These are phyloP conservation scores for Hycleus phaleratus DNA, from an alignment of 1,140 invertebrate species.

Conservation along the genomic window DNA sequence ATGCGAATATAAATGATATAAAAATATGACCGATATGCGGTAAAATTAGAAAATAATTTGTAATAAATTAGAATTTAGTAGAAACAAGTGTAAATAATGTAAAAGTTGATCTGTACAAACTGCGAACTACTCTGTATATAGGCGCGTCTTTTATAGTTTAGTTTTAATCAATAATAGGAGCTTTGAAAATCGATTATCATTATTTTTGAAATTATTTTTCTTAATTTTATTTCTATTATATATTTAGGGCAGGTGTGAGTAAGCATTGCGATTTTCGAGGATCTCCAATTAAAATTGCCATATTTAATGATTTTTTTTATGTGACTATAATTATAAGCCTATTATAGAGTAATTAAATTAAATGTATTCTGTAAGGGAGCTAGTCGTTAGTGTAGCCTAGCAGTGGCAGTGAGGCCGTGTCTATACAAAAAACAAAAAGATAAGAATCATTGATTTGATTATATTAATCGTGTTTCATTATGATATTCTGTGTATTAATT, in stretches of 20 bases:
- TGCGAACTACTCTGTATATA: conserved; percentile 5
- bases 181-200: no score
- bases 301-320: conserved; percentile 11
- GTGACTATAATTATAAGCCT: conserved; percentile 25
- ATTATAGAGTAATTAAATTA: conserved; percentile 33
- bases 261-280: no score
- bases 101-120: conserved; percentile 11
- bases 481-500: conserved; percentile 24
- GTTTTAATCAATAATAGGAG: not conserved
- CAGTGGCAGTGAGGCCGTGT: conserved; percentile 14
- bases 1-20: no score
- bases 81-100: conserved; percentile 9
- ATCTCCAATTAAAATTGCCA: no score
- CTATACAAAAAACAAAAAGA: not conserved
- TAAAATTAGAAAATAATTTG: not conserved
- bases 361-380: conserved; percentile 21
- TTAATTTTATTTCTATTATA: no score
- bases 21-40: no score
- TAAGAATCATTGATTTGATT: conserved; percentile 10
- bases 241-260: no score
- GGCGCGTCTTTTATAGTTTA: no score
- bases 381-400: conserved; percentile 29
- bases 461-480: conserved; percentile 16
- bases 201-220: no score
- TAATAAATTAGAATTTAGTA: conserved; percentile 4